Evolutionary conservation across 1,140 invertebrate species (phyloP).

Genomic region (Lepidurus couesii): DNA sequence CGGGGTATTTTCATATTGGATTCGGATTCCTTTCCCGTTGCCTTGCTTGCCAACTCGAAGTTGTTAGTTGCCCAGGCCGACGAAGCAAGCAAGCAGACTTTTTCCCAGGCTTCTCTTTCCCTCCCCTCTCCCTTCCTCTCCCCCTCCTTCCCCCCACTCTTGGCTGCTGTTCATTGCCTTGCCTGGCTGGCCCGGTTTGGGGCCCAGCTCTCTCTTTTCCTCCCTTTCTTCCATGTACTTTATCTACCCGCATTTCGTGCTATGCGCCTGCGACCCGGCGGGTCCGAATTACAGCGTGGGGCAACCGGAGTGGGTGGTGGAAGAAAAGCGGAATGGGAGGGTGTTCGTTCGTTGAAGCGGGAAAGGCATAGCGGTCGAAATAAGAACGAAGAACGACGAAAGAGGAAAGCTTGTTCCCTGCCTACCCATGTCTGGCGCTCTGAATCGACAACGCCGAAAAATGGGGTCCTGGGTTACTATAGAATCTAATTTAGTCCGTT

Average conservation of each 20-base stretch:
- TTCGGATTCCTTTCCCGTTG: conserved; percentile 12
- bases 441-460: conserved; percentile 10
- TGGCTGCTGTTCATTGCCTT: conserved; percentile 4
- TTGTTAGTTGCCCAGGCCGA: conserved; percentile 17
- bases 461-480: neutral
- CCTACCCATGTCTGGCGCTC: conserved; percentile 7
- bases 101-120: neutral
- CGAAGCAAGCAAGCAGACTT: conserved; percentile 13
- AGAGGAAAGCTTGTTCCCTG: conserved; percentile 17
- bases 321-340: conserved; percentile 8
- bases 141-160: neutral
- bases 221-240: neutral
- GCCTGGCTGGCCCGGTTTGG: conserved; percentile 19
- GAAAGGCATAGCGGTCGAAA: conserved; percentile 21
- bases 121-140: neutral
- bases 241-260: conserved; percentile 14
- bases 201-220: conserved; percentile 20
- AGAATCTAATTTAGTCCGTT: conserved; percentile 19
- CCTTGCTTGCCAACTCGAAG: conserved; percentile 18
- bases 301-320: neutral
- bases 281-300: conserved; percentile 13
- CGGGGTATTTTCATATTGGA: conserved; percentile 11
- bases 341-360: conserved; percentile 17
- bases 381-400: conserved; percentile 9
- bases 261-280: conserved; percentile 20